Conservation (phyloP, 2,888 invertebrate genomes). For the Cinara cedri region DNA sequence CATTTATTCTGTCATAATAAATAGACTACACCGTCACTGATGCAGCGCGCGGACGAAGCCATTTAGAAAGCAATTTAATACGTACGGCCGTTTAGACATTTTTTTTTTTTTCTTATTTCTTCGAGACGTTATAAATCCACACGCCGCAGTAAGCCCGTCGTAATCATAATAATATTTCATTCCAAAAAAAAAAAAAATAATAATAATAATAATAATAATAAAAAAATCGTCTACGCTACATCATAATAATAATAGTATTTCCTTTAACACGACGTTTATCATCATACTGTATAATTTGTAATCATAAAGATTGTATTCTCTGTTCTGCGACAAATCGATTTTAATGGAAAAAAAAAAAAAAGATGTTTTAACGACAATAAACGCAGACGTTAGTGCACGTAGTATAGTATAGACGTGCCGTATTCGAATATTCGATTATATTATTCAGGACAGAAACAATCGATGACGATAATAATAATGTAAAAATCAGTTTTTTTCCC, state of each 20-base stretch:
- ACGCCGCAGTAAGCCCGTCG: not conserved
- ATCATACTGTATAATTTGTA: not conserved
- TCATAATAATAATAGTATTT: not conserved
- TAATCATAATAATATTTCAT: conserved; percentile 34
- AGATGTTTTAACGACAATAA: too few relatives aligned
- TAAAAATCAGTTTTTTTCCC: too few relatives aligned
- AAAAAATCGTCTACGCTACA: not conserved
- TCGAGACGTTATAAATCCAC: conserved; percentile 27
- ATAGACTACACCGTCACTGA: not conserved
- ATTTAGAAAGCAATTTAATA: conserved; percentile 35
- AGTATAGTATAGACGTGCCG: too few relatives aligned
- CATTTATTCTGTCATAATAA: not conserved
- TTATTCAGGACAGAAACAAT: too few relatives aligned
- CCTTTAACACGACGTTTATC: conserved; percentile 1
- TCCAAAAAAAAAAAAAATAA: conserved; percentile 6
- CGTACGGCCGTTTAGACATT: conserved; percentile 13
- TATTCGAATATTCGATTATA: too few relatives aligned
- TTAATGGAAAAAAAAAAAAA: too few relatives aligned
- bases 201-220: conserved; percentile 13
- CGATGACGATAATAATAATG: too few relatives aligned
- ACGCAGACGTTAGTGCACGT: too few relatives aligned
- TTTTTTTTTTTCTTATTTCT: not conserved
- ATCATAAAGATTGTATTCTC: too few relatives aligned
- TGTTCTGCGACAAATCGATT: too few relatives aligned
- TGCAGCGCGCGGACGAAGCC: not conserved